These are phyloP conservation scores for Salmo trutta DNA, from an alignment of 2,797 vertebrate genomes.

Conservation along the genomic window DNA sequence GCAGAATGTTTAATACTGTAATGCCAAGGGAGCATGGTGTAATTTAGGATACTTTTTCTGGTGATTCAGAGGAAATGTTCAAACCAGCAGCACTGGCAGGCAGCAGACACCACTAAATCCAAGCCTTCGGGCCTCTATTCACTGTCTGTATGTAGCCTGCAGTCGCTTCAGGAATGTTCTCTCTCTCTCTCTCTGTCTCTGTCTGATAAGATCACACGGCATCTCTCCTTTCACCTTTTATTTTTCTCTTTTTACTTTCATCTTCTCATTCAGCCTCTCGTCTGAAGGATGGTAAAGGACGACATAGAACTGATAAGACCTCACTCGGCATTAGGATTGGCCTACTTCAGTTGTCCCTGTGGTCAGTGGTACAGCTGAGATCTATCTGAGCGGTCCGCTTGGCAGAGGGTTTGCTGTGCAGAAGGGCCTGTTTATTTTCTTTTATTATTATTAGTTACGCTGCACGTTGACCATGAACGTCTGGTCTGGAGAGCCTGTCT, in stretches of 20 bases:
- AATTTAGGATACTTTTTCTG: not conserved
- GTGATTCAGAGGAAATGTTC: slow-evolving; percentile 20
- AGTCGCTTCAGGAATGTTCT: not conserved
- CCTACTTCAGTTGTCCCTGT: not conserved
- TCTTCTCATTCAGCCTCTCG: not conserved
- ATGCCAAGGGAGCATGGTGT: not conserved
- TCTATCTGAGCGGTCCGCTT: slow-evolving; percentile 37
- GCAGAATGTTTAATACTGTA: not conserved
- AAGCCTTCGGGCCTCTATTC: not conserved
- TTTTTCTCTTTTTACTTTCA: not conserved
- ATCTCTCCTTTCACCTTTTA: not conserved
- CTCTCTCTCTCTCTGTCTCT: not conserved
- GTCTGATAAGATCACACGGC: not conserved
- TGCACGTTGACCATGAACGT: slow-evolving; percentile 61
- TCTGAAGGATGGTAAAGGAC: not conserved
- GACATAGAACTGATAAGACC: not conserved
- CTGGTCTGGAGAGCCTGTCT: slow-evolving; percentile 48
- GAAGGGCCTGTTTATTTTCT: slow-evolving; percentile 56
- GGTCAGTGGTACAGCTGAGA: slow-evolving; percentile 4
- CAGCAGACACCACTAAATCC: not conserved
- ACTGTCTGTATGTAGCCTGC: not conserved
- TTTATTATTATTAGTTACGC: slow-evolving; percentile 46
- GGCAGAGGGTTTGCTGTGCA: slow-evolving; percentile 40
- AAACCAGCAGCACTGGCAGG: not conserved
- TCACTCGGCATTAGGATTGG: not conserved